Conservation (phyloP, 2,888 invertebrate species). For the Cremastinae sp. region DNA sequence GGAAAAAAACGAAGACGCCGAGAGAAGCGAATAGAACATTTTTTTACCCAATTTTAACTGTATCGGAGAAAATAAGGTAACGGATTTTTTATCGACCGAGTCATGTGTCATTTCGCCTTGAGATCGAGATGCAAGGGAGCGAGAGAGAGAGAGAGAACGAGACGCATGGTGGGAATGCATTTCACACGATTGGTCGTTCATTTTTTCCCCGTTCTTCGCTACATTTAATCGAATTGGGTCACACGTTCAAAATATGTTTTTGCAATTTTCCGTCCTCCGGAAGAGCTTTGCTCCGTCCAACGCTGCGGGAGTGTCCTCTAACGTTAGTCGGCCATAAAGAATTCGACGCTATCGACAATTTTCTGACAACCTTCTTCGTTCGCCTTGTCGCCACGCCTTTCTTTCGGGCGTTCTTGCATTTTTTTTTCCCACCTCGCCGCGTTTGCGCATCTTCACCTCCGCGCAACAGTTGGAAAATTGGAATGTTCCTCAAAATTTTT, state of each 20-base stretch:
- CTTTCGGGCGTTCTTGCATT: slow-evolving; percentile 55
- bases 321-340: slow-evolving; percentile 38
- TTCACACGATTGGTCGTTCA: slow-evolving; percentile 17
- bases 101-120: too few relatives aligned
- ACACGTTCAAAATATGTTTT: slow-evolving; percentile 18
- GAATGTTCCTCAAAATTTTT: slow-evolving; percentile 50
- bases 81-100: too few relatives aligned
- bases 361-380: slow-evolving; percentile 63
- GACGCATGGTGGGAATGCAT: slow-evolving; percentile 26
- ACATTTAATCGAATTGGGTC: slow-evolving; percentile 38
- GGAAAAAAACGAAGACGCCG: too few relatives aligned
- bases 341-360: slow-evolving; percentile 66
- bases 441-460: slow-evolving; percentile 71
- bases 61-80: slow-evolving; percentile 3
- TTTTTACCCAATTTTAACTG: too few relatives aligned
- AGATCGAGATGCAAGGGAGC: neutral
- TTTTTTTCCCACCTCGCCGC: slow-evolving; percentile 52
- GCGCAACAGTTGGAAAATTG: slow-evolving; percentile 74
- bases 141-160: slow-evolving; percentile 51
- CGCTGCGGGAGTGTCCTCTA: too few relatives aligned
- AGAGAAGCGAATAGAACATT: too few relatives aligned
- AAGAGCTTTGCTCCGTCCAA: neutral
- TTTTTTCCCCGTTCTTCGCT: neutral
- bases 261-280: neutral
- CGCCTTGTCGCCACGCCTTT: slow-evolving; percentile 64